These are phyloP conservation scores for Drosophila longiperda DNA, from an alignment of 2,888 invertebrate species.

Conservation along the genomic window DNA sequence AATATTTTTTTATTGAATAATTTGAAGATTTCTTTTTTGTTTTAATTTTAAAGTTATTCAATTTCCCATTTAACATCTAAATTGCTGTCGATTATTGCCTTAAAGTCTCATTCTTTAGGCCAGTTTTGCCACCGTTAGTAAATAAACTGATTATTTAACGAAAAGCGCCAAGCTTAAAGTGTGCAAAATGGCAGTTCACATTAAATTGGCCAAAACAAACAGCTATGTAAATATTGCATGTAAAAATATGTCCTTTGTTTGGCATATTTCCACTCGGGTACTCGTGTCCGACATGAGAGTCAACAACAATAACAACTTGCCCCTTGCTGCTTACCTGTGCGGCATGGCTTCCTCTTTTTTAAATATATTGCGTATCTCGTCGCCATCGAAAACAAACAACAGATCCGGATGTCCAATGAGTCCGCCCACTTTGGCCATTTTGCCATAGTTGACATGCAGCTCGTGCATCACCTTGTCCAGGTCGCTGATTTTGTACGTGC, in stretches of 20 bases:
- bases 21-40: no score
- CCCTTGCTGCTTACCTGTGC: constrained; percentile 85
- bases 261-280: background rate
- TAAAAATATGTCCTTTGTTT: background rate
- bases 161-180: constrained; percentile 1
- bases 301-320: background rate
- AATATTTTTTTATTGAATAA: background rate
- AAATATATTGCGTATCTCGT: constrained; percentile 90
- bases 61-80: background rate
- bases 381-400: constrained; percentile 90
- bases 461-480: constrained; percentile 87
- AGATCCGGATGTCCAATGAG: constrained; percentile 91
- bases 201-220: background rate
- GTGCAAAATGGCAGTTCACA: background rate
- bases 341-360: constrained; percentile 89
- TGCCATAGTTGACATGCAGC: constrained; percentile 86
- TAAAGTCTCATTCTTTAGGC: background rate
- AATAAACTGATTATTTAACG: constrained; percentile 1
- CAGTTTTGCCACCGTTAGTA: background rate
- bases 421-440: constrained; percentile 89
- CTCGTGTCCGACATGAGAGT: constrained; percentile 4
- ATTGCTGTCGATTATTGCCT: background rate
- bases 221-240: constrained; percentile 18
- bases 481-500: constrained; percentile 87
- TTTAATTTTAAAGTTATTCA: no score